phyloP scores from a whole-genome alignment of 2,888 invertebrate species.

The Tetheella fluctuosa region DNA sequence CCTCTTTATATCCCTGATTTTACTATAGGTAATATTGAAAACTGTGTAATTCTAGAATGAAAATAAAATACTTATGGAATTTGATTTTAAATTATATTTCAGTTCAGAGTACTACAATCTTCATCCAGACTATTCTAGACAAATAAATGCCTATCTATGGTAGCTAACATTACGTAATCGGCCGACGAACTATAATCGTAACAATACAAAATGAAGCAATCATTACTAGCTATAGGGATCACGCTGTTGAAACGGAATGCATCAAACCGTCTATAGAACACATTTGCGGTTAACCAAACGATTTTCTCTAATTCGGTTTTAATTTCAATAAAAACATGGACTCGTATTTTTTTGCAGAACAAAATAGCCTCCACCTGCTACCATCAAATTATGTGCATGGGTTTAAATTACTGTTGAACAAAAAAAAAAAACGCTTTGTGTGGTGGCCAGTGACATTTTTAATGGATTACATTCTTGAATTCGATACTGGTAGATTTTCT shows the following conservation, averaged over 20 bases:
- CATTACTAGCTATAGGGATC: constrained; percentile 23
- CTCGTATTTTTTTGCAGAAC: constrained; percentile 39
- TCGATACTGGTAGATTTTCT: background rate
- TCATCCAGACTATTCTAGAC: background rate
- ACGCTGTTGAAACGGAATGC: constrained; percentile 35
- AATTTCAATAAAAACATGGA: constrained; percentile 63
- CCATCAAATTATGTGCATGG: constrained; percentile 52
- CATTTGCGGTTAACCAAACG: constrained; percentile 68
- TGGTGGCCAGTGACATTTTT: constrained; percentile 35
- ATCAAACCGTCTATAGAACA: constrained; percentile 46
- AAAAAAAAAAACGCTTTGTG: constrained; percentile 23
- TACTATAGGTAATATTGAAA: background rate
- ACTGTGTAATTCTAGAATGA: background rate
- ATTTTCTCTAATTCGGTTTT: constrained; percentile 72
- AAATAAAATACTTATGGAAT: background rate
- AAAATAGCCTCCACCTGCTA: constrained; percentile 62
- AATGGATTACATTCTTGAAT: constrained; percentile 25
- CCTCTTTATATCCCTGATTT: background rate
- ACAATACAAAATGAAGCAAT: constrained; percentile 32
- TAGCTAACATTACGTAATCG: background rate
- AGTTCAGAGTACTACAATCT: background rate
- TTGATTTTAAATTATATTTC: background rate
- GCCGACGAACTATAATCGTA: background rate
- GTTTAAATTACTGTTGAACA: constrained; percentile 26
- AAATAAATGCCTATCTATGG: background rate